These are phyloP conservation scores for Gallinago stenura DNA, from an alignment of 2,797 vertebrate species.

Conservation along the genomic window DNA sequence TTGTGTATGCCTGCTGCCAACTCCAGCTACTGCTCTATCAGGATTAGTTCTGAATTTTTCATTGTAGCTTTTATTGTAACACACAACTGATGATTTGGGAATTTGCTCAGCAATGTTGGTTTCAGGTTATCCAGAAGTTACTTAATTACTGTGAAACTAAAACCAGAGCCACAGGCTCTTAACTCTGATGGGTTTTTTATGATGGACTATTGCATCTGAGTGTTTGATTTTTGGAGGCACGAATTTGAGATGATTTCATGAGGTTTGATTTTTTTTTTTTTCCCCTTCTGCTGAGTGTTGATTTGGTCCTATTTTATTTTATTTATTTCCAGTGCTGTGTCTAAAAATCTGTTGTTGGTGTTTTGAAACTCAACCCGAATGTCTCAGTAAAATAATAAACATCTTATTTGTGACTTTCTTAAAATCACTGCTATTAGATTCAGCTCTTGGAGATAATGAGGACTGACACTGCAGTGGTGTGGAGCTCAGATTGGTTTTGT, in stretches of 20 bases:
- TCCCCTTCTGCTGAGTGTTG: not conserved
- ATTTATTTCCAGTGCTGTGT: rapidly evolving
- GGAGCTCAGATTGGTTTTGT: not conserved
- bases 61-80: not conserved
- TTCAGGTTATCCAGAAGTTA: not conserved
- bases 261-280: not conserved
- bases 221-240: not conserved
- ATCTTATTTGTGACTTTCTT: not conserved
- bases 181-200: not conserved
- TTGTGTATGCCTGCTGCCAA: not conserved
- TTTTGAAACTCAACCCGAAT: not conserved
- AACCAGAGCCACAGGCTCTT: not conserved
- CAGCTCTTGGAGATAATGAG: not conserved
- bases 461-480: not conserved
- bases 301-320: not conserved
- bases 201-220: not conserved
- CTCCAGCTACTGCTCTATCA: not conserved
- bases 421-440: not conserved
- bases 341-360: not conserved
- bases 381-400: not conserved
- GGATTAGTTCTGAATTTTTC: not conserved
- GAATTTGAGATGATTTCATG: not conserved
- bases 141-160: not conserved
- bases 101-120: not conserved
- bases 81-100: not conserved